These are phyloP conservation scores for Linnaemya vulpina DNA, from an alignment of 2,888 invertebrate species.

Conservation along the genomic window DNA sequence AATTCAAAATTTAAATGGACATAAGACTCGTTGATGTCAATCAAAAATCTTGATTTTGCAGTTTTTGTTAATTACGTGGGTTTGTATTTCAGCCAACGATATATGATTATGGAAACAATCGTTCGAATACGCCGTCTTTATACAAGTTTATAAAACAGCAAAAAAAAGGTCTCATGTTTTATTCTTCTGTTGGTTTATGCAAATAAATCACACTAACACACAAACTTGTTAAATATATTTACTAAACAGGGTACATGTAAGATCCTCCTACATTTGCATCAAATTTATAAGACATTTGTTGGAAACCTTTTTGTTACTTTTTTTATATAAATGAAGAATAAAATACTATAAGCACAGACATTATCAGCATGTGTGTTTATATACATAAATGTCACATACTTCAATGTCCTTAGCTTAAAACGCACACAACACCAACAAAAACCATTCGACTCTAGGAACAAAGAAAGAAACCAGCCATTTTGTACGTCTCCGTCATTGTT, in stretches of 20 bases:
- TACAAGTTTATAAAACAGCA: no score
- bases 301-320: constrained; percentile 35
- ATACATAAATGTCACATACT: constrained; percentile 60
- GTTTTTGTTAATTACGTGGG: no score
- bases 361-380: neutral
- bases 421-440: constrained; percentile 12
- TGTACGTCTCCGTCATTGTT: constrained; percentile 50
- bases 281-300: constrained; percentile 38
- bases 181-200: constrained; percentile 3
- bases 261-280: neutral
- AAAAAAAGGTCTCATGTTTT: no score
- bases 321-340: constrained; percentile 35
- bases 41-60: no score
- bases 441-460: neutral
- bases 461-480: constrained; percentile 14
- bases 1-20: no score
- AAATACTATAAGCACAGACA: neutral
- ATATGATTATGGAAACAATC: no score
- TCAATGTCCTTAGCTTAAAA: constrained; percentile 47
- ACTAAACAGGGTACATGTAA: neutral
- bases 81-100: no score
- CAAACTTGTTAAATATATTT: constrained; percentile 3
- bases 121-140: no score
- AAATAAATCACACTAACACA: neutral
- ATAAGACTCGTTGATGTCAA: no score